Percentiles rank a stretch among this genome's conserved stretches.
Conservation (phyloP, 2,113 vertebrate species). For the Paralichthys olivaceus region DNA sequence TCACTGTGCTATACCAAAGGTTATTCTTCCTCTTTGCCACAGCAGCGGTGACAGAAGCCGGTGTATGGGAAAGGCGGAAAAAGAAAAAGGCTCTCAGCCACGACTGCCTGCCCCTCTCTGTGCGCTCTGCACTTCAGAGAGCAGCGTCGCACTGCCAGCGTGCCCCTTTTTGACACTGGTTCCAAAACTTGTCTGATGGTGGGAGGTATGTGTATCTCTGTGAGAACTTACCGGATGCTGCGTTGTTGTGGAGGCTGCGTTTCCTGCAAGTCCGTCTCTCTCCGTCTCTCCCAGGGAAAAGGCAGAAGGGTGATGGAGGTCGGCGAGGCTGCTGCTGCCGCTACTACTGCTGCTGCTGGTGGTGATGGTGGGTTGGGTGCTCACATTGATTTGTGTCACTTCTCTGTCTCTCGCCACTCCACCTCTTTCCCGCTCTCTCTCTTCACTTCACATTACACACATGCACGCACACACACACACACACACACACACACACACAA, state of each 20-base stretch:
- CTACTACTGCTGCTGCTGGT: conserved; percentile 20
- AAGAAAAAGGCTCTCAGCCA: conserved; percentile 21
- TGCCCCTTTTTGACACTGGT: neutral
- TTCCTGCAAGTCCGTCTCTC: conserved; percentile 39
- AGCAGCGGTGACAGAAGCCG: conserved; percentile 10
- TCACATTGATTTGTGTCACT: conserved; percentile 77
- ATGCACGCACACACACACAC: conserved; percentile 67
- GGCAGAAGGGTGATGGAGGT: conserved; percentile 66
- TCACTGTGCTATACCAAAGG: conserved; percentile 5
- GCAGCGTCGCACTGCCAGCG: conserved; percentile 5
- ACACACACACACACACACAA: conserved; percentile 78
- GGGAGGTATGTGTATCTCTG: conserved; percentile 32
- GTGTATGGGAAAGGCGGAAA: neutral
- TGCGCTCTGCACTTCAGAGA: conserved; percentile 24
- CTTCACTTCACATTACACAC: conserved; percentile 65
- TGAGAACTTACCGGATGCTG: conserved; percentile 64
- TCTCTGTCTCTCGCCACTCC: conserved; percentile 61
- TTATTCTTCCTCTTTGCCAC: conserved; percentile 16
- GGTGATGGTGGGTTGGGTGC: conserved; percentile 60
- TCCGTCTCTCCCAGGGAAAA: conserved; percentile 42
- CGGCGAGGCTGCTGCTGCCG: conserved; percentile 42
- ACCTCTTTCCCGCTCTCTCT: conserved; percentile 64
- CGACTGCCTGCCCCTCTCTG: conserved; percentile 22
- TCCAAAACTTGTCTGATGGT: conserved; percentile 31
- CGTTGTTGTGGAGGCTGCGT: conserved; percentile 22